Evolutionary conservation across 92 coral and sea anemone genomes (phyloP).

Genomic region (Bergia puertoricense): DNA sequence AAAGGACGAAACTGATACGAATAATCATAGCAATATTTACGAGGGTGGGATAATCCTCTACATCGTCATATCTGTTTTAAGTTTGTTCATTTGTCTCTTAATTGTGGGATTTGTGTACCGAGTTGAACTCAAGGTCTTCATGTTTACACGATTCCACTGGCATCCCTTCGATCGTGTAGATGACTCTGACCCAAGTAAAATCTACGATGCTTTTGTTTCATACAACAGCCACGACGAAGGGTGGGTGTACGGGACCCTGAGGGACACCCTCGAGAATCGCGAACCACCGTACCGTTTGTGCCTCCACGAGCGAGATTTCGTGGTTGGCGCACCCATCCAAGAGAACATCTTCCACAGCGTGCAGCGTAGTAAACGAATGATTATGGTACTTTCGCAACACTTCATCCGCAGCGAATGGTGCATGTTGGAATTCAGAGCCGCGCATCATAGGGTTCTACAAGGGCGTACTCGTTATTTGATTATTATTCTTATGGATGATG

Average conservation of each 20-base stretch:
- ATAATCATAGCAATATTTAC: neutral
- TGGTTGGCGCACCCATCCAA: constrained; percentile 68
- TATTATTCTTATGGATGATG: constrained; percentile 76
- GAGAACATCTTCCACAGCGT: constrained; percentile 80
- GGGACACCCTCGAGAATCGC: constrained; percentile 55
- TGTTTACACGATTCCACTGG: constrained; percentile 78
- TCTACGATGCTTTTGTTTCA: constrained; percentile 83
- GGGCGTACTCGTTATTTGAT: constrained; percentile 74
- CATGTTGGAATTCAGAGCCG: constrained; percentile 83
- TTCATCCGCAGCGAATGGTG: constrained; percentile 89
- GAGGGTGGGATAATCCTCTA: neutral
- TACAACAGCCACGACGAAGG: constrained; percentile 68
- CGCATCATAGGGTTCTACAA: constrained; percentile 74
- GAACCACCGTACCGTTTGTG: constrained; percentile 78
- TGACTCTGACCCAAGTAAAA: constrained; percentile 71
- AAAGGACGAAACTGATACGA: neutral
- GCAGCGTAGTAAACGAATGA: constrained; percentile 68
- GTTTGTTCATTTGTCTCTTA: neutral
- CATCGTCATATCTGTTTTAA: neutral
- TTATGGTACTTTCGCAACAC: constrained; percentile 73
- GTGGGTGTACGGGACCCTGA: constrained; percentile 72
- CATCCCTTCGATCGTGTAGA: constrained; percentile 81
- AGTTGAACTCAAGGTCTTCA: constrained; percentile 66
- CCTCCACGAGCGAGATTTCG: constrained; percentile 81
- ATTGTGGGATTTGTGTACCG: constrained; percentile 54